These are phyloP conservation scores for Lumbricus terrestris DNA, from an alignment of 2,888 invertebrate species.

Conservation along the genomic window DNA sequence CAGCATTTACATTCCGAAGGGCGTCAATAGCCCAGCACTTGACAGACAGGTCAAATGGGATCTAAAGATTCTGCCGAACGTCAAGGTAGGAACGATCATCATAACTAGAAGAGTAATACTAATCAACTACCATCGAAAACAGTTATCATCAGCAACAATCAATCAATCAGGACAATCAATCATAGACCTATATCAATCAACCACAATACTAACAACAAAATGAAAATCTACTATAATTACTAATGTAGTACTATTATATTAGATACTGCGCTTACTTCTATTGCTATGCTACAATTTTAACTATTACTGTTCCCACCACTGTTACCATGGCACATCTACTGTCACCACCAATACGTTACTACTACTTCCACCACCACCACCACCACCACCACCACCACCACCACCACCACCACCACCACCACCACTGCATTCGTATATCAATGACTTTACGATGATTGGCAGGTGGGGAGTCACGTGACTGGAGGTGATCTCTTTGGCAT, in stretches of 20 bases:
- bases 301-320: neutral
- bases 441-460: neutral
- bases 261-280: neutral
- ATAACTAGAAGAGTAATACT: neutral
- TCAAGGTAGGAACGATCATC: neutral
- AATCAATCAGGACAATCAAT: too few species aligned
- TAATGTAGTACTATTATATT: neutral
- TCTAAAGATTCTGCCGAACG: conserved; percentile 62
- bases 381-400: neutral
- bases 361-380: neutral
- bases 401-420: neutral
- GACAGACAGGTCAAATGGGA: conserved; percentile 84
- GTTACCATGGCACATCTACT: neutral
- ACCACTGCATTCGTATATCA: neutral
- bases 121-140: neutral
- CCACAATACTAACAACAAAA: too few species aligned
- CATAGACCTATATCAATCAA: too few species aligned
- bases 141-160: neutral
- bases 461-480: conserved; percentile 94
- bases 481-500: conserved; percentile 95
- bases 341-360: neutral
- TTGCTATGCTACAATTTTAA: neutral
- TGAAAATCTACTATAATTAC: neutral
- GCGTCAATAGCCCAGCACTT: conserved; percentile 89
- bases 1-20: conserved; percentile 99